Evolutionary conservation across 2,113 vertebrate genomes (phyloP), one percentile per base, ranked within the genome.

Genomic region (Helogale parvula): DNA sequence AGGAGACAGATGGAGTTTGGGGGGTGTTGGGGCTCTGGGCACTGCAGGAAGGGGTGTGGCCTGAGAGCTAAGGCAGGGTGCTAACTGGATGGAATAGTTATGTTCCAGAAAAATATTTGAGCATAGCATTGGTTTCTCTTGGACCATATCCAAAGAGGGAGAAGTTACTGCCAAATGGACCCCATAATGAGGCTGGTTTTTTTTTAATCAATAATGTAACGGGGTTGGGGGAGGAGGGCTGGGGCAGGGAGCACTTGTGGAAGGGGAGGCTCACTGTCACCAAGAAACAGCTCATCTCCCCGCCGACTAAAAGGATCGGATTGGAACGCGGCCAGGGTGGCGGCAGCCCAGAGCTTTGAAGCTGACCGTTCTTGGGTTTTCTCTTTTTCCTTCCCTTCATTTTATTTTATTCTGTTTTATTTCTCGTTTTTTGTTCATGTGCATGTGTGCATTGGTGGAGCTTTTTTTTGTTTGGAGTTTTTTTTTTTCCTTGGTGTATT

Each of bases 121-220:
- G 38, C 23, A 16, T 12, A 19, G 21, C 23, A 3, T 4, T 60
- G 72, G 35, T 65, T 96, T 71, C 84, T 60, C 71, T 81, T 81
- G 94, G 38, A 68, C n/a, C 1, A 10, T 5, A 82, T 72, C 74
- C 93, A 91, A 57, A 90, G 38, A 72, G 38, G 45, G 27, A 72
- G n/a, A 92, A 27, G 12, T 83, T 65, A 45, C 57, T 88, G 90
- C 93, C 94, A 96, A 96, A 91, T 50, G n/a, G 77, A 31, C 52
- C 77, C 66, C 77, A 54, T 47, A 35, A 90, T 63, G 85, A 91
- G 52, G 25, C 81, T 88, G 45, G 0, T 69, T 95, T 41, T 41
- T 41, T 79, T 63, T 50, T 6, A 68, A 50, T 93, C 71, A 91
- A 72, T 92, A 93, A 69, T 80, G 68, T 86, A 93, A 47, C 33